These are phyloP conservation scores for Mobula birostris DNA, from an alignment of 2,113 vertebrate species.

Conservation along the genomic window DNA sequence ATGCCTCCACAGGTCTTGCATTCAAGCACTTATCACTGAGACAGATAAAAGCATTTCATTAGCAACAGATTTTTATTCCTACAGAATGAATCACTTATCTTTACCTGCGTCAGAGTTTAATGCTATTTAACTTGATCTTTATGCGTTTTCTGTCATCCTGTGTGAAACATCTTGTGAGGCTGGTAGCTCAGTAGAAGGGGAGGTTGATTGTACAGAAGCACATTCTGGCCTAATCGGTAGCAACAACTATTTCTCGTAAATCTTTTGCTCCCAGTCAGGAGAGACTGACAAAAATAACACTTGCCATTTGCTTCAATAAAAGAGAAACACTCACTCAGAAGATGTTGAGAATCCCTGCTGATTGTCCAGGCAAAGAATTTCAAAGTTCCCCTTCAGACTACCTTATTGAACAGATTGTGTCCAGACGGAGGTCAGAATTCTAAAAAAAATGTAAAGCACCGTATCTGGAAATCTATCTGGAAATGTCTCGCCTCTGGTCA, in stretches of 20 bases:
- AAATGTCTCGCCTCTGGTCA: background rate
- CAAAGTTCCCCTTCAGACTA: background rate
- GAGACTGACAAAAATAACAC: conserved; percentile 27
- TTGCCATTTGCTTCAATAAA: conserved; percentile 35
- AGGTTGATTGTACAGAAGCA: background rate
- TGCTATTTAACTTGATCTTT: conserved; percentile 10
- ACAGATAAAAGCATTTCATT: background rate
- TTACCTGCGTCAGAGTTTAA: conserved; percentile 11
- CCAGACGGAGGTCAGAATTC: background rate
- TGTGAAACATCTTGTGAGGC: conserved; percentile 7
- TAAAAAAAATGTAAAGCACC: background rate
- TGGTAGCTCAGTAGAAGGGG: background rate
- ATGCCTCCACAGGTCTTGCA: background rate
- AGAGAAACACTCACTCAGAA: background rate
- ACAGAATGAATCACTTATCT: conserved; percentile 16
- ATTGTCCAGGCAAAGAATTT: conserved; percentile 5
- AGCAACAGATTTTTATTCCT: background rate
- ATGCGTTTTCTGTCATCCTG: conserved; percentile 1
- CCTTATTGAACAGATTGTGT: background rate
- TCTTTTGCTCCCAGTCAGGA: background rate
- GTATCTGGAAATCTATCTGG: background rate
- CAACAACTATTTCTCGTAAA: conserved; percentile 4
- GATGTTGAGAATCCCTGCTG: background rate
- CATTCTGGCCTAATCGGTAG: background rate
- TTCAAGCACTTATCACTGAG: background rate